Evolutionary conservation across 1,140 invertebrate species (phyloP).

Genomic region (Panagrolaimus sp.): DNA sequence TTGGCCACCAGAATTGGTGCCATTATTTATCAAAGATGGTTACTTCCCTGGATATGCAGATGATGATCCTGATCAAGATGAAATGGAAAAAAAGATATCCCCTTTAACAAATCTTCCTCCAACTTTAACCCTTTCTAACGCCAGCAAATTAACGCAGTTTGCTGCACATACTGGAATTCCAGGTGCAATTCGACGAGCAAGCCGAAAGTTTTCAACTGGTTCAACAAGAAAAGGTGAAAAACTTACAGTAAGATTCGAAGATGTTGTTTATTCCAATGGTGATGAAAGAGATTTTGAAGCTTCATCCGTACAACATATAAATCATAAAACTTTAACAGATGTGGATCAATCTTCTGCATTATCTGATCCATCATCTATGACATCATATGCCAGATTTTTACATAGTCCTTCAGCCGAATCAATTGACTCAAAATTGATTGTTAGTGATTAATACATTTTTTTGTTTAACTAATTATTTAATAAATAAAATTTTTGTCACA

Average conservation of each 20-base stretch:
- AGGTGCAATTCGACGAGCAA: neutral
- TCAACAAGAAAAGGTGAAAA: neutral
- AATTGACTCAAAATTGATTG: too few relatives aligned
- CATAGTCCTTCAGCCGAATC: too few relatives aligned
- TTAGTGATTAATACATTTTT: too few relatives aligned
- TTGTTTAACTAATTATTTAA: too few relatives aligned
- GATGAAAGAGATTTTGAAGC: slow-evolving; percentile 2
- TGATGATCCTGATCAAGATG: neutral
- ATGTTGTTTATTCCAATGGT: neutral
- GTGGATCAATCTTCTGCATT: neutral
- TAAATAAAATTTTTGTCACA: too few relatives aligned
- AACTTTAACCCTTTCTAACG: neutral
- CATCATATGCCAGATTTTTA: too few relatives aligned
- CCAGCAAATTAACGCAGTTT: neutral
- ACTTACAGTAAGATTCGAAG: neutral
- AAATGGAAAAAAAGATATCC: neutral
- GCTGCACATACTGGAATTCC: neutral
- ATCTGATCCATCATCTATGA: neutral
- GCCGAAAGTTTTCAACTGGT: neutral
- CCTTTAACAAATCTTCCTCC: neutral
- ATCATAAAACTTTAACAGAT: neutral
- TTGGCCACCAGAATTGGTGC: slow-evolving; percentile 53
- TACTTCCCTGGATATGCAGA: slow-evolving; percentile 19
- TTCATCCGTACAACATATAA: neutral
- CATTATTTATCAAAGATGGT: slow-evolving; percentile 47